Percentiles rank a stretch among this genome's conserved stretches.
Conservation (phyloP, 1,140 invertebrate genomes). For the Eufriesea mexicana region DNA sequence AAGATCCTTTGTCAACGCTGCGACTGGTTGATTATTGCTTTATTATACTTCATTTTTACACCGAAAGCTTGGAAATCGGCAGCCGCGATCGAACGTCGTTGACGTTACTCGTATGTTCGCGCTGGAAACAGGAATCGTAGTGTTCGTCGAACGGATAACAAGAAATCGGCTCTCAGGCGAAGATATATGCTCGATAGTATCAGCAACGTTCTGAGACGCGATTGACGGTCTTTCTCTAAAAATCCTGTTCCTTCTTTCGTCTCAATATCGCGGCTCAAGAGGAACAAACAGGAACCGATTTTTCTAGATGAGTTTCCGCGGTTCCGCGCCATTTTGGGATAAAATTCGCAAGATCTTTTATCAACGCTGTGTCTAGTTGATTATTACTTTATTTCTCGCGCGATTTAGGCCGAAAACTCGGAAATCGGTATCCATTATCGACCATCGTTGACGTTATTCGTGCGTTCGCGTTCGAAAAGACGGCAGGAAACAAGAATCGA, state of each 20-base stretch:
- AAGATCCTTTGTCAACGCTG: too few species aligned
- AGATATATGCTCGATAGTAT: neutral
- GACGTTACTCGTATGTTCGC: neutral
- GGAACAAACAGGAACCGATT: neutral
- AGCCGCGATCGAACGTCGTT: too few species aligned
- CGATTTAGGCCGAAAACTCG: neutral
- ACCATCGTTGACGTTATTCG: neutral
- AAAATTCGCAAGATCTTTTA: too few species aligned
- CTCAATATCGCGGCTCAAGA: neutral
- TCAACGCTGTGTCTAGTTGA: too few species aligned
- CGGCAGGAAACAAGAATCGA: neutral
- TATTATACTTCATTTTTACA: neutral
- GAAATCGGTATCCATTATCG: neutral
- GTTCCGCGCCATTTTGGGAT: neutral
- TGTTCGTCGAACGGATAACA: neutral
- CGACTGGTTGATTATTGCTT: too few species aligned
- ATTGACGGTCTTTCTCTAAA: neutral
- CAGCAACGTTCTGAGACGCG: neutral
- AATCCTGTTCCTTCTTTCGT: neutral
- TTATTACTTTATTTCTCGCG: too few species aligned
- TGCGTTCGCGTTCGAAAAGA: too few species aligned
- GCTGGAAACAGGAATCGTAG: neutral
- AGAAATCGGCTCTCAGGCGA: neutral
- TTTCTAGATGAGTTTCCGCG: neutral
- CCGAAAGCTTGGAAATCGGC: neutral